Base-by-base conservation (phyloP, 2,797 vertebrate species). In the Intellagama lesueurii region DNA sequence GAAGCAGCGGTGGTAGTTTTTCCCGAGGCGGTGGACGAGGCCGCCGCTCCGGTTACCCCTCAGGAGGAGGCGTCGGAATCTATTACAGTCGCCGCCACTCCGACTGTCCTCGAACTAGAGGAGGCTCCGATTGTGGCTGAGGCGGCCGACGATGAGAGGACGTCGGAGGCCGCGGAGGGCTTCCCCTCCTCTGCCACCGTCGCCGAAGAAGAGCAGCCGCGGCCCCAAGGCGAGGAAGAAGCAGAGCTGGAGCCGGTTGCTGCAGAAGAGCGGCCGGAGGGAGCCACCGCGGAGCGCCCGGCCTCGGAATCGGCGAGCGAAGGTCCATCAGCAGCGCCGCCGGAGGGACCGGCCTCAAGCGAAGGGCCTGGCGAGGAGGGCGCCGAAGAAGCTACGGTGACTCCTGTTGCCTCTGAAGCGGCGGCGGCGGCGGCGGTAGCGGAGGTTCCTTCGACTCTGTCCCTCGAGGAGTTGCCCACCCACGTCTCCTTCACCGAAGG, bases 271-370 rank as follows among this genome's bases (percentile, higher is more conserved):
- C 6, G 0, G 0, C 44, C 52, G 28, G 84, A 35, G 14, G 28
- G 52, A 11, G 9, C 60, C 60, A 1, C 7, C 9, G 72, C 56
- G 16, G 22, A 80, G 14, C 19, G 28, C 0, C 76, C 35, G 0
- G 44, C 47, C 11, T 6, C 11, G 14, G 69, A 11, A 16, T 3
- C 30, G 3, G n/a, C 2, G 28, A 26, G 11, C 28, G 17, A 16
- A 0, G 5, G n/a, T 44, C 1, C 9, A 1, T 1, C 14, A 3
- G 22, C 14, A 0, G 6, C 5, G 69, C 30, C 9, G 1, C 22
- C 11, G 19, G 70, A 66, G n/a, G 8, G 0, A 14, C 35, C 40
- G 1, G 22, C 30, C 32, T 19, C 52, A 28, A 16, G 56, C 32
- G 81, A 56, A 9, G 81, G 16, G 8, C 7, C 1, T 4, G 47